Evolutionary conservation across 2,888 invertebrate species (phyloP).

Genomic region (Pediacus dermestoides): DNA sequence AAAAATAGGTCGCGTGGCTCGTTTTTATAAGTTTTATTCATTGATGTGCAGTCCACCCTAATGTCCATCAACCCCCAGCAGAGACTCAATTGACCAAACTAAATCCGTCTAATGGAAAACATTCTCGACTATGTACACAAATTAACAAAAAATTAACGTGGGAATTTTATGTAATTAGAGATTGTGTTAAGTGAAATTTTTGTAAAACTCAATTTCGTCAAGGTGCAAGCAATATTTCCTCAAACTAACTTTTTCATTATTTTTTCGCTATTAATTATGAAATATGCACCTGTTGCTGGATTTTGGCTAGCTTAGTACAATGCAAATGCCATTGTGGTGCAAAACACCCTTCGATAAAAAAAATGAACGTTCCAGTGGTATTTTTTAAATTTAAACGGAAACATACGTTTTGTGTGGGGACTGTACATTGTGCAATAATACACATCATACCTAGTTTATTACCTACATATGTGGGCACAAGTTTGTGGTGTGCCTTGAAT

Average conservation of each 20-base stretch:
- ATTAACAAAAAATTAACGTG: no score
- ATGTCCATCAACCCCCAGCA: conserved; percentile 42
- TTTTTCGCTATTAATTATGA: no score
- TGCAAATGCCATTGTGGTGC: conserved; percentile 4
- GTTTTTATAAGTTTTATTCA: conserved; percentile 49
- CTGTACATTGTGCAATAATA: no score
- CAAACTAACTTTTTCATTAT: no score
- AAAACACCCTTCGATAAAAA: conserved; percentile 1
- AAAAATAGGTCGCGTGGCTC: conserved; percentile 48
- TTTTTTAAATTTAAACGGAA: conserved; percentile 8
- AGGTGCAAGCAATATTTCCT: no score
- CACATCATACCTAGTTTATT: no score
- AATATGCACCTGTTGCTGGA: conserved; percentile 7
- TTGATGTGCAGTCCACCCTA: conserved; percentile 40
- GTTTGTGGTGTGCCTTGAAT: conserved; percentile 9
- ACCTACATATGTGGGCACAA: conserved; percentile 2
- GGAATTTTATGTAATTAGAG: no score
- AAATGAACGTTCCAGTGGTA: not conserved
- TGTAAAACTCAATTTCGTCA: no score
- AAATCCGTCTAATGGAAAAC: no score
- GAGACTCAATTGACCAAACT: no score
- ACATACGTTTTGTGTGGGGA: conserved; percentile 5
- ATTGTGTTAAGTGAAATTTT: no score
- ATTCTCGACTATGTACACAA: no score
- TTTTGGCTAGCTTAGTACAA: not conserved